phyloP scores from a whole-genome alignment of 2,888 invertebrate species.

The Rotaria socialis region DNA sequence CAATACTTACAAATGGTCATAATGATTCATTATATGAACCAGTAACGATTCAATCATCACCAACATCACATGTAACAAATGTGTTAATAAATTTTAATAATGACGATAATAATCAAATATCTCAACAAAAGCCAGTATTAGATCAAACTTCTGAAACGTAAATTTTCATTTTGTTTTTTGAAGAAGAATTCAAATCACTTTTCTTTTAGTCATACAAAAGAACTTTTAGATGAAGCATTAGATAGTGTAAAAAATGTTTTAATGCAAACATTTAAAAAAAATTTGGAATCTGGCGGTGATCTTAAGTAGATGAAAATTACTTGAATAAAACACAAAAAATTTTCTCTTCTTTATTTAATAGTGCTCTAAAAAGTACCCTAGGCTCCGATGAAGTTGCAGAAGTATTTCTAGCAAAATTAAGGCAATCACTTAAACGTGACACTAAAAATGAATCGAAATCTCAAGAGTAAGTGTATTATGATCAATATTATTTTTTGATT shows the following conservation, averaged over 20 bases:
- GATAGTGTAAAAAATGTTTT: conserved; percentile 36
- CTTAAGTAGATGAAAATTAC: background rate
- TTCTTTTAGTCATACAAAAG: conserved; percentile 24
- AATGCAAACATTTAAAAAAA: conserved; percentile 32
- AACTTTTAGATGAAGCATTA: conserved; percentile 34
- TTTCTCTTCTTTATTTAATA: background rate
- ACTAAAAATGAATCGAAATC: background rate
- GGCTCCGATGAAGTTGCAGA: conserved; percentile 27
- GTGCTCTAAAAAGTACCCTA: conserved; percentile 7
- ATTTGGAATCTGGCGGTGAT: conserved; percentile 5
- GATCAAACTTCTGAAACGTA: background rate
- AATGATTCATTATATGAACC: background rate
- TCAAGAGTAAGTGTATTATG: background rate
- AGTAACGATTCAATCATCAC: background rate
- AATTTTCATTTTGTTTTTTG: background rate
- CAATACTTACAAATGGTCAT: background rate
- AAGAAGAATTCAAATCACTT: too few relatives aligned
- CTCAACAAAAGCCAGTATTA: background rate
- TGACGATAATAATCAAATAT: too few relatives aligned
- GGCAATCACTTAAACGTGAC: conserved; percentile 35
- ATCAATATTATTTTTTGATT: background rate
- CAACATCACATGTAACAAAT: background rate
- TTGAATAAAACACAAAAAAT: too few relatives aligned
- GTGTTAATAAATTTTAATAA: too few relatives aligned
- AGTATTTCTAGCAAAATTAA: conserved; percentile 17